Evolutionary conservation across 2,888 invertebrate species (phyloP).

Genomic region (Cryptus armator): DNA sequence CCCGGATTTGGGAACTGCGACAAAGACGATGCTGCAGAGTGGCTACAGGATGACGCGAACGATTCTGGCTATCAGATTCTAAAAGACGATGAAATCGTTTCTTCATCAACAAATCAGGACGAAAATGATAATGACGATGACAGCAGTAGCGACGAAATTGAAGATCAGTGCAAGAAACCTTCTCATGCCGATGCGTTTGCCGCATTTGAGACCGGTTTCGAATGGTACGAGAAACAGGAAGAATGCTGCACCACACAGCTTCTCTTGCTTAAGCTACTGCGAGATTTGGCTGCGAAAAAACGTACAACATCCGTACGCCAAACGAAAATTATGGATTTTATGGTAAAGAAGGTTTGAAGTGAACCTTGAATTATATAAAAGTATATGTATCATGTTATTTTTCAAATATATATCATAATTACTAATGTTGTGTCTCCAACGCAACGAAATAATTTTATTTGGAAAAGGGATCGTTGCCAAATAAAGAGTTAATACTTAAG

Average conservation of each 20-base stretch:
- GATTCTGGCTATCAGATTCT: slow-evolving; percentile 47
- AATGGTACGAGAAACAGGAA: neutral
- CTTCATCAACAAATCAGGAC: neutral
- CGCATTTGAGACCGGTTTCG: neutral
- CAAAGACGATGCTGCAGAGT: slow-evolving; percentile 57
- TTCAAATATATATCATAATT: no score
- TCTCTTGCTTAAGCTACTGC: neutral
- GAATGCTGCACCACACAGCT: neutral
- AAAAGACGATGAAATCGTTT: slow-evolving; percentile 55
- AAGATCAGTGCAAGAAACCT: neutral
- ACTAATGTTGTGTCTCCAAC: no score
- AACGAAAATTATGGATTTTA: neutral
- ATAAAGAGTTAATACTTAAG: no score
- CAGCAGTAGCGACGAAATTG: neutral
- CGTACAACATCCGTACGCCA: neutral
- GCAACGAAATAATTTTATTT: no score
- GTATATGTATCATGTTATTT: neutral
- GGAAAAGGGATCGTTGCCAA: no score
- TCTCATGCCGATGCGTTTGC: neutral
- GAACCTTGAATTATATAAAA: neutral
- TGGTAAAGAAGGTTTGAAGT: neutral
- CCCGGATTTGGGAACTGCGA: slow-evolving; percentile 51
- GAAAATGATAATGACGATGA: neutral
- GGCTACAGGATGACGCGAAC: slow-evolving; percentile 51
- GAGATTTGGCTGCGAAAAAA: neutral